A percentile compares a stretch with the other conserved stretches of the same genome.
Evolutionary conservation across 2,113 vertebrate genomes (phyloP).

Genomic region (Sebastes fasciatus): DNA sequence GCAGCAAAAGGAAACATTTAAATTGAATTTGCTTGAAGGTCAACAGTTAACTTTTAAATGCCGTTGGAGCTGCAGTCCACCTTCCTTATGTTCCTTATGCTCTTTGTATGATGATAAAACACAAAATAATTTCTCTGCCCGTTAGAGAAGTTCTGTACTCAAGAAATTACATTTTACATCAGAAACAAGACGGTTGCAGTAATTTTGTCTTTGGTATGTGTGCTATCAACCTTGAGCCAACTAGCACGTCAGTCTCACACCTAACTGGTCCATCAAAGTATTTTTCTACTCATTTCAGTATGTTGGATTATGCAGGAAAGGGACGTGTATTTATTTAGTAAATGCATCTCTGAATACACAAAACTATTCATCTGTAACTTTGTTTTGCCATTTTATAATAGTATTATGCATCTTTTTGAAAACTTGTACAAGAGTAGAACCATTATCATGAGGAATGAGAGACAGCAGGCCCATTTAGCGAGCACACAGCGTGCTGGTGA

Average conservation of each 20-base stretch:
- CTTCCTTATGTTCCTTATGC: too few relatives aligned
- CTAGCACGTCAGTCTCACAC: neutral
- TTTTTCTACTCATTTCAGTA: neutral
- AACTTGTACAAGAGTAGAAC: neutral
- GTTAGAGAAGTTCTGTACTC: neutral
- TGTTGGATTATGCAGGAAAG: neutral
- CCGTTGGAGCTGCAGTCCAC: neutral
- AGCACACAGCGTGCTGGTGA: neutral
- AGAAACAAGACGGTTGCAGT: neutral
- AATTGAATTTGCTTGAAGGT: constrained; percentile 11
- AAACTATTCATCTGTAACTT: neutral
- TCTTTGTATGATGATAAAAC: neutral
- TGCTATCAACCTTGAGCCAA: neutral
- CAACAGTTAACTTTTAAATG: neutral
- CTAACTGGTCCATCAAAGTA: neutral
- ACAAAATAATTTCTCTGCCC: neutral
- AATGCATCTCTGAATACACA: neutral
- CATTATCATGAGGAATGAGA: neutral
- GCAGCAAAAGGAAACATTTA: neutral
- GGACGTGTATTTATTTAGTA: neutral
- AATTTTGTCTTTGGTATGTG: neutral
- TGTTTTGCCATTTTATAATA: neutral
- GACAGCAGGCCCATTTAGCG: neutral
- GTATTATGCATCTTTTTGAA: neutral
- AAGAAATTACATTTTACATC: neutral